phyloP scores from a whole-genome alignment of 2,888 invertebrate genomes.

The Troides helena region DNA sequence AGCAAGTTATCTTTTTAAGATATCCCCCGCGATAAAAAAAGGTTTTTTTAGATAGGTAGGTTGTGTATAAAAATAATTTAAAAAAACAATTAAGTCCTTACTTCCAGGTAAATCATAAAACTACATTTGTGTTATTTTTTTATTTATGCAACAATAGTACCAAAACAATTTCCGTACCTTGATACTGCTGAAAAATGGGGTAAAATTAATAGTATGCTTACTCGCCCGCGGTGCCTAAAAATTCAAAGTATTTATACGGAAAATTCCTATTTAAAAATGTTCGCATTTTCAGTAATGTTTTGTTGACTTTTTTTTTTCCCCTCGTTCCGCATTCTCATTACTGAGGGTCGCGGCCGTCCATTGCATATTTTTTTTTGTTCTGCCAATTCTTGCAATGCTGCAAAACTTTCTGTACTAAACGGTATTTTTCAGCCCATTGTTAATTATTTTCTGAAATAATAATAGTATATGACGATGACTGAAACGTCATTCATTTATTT shows the following conservation, averaged over 20 bases:
- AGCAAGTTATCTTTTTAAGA: no score
- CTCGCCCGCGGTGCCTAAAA: neutral
- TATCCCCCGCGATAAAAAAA: no score
- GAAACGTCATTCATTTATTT: no score
- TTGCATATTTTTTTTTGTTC: neutral
- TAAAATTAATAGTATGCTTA: neutral
- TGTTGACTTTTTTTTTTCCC: slow-evolving; percentile 1
- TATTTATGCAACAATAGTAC: neutral
- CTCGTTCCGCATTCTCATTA: slow-evolving; percentile 6
- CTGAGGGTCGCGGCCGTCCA: slow-evolving; percentile 2
- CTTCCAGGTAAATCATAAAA: no score
- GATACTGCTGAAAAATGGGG: neutral
- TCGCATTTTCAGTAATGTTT: slow-evolving; percentile 8
- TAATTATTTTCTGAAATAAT: neutral
- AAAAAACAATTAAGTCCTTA: no score
- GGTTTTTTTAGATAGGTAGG: no score
- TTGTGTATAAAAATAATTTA: no score
- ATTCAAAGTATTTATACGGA: slow-evolving; percentile 10
- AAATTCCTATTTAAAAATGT: slow-evolving; percentile 12
- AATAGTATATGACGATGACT: no score
- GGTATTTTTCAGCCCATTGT: neutral
- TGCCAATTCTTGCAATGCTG: neutral
- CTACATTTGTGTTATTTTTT: neutral
- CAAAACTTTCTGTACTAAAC: neutral
- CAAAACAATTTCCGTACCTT: neutral